Conservation (phyloP, 2,888 invertebrate species). For the Eristalis arbustorum region DNA sequence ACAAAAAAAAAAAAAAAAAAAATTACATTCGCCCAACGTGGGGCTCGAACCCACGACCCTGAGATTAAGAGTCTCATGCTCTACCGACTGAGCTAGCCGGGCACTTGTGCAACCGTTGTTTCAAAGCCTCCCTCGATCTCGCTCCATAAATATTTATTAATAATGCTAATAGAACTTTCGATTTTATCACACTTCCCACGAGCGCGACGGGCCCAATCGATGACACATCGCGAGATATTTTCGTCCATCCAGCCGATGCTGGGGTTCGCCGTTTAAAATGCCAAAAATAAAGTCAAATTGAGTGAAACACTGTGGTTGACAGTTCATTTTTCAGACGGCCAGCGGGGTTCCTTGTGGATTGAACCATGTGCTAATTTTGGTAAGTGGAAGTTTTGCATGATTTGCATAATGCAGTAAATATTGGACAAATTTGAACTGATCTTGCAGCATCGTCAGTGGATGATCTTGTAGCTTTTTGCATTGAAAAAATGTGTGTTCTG, state of each 20-base stretch:
- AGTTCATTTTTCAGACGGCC: too few relatives aligned
- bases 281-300: slow-evolving; percentile 15
- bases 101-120: background rate
- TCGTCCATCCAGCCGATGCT: background rate
- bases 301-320: too few relatives aligned
- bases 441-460: too few relatives aligned
- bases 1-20: background rate
- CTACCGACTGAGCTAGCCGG: slow-evolving; percentile 71
- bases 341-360: too few relatives aligned
- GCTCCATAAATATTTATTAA: background rate
- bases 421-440: too few relatives aligned
- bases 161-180: background rate
- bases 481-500: too few relatives aligned
- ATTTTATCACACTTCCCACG: background rate
- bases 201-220: background rate
- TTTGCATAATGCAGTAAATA: too few relatives aligned
- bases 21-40: slow-evolving; percentile 70
- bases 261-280: background rate
- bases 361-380: too few relatives aligned
- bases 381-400: too few relatives aligned
- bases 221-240: background rate
- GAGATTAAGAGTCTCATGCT: slow-evolving; percentile 71
- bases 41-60: slow-evolving; percentile 77
- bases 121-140: background rate
- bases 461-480: too few relatives aligned